Evolutionary conservation across 2,797 vertebrate species (phyloP), one percentile per base, ranked within the genome.

Genomic region (Macroramphosus scolopax): DNA sequence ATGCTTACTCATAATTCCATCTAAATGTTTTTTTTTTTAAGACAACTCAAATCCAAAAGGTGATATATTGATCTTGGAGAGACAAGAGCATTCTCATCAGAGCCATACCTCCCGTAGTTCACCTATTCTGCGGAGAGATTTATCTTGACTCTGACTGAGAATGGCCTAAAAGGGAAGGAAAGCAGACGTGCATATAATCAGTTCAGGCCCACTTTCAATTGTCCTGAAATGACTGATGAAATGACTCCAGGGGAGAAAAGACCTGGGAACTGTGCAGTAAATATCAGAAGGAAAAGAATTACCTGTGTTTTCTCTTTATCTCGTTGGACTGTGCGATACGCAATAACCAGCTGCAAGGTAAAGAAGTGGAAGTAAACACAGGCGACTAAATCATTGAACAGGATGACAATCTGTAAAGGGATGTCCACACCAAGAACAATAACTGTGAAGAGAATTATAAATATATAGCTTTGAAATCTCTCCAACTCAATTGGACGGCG

Each of bases 301-400:
- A 98, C 97, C 92, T 99, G 95, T 0, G 96, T 89, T 72, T 98
- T 98, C 49, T 96, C 95, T 84, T 97, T 98, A 64, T 99, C 96
- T 75, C 93, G 89, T 49, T 95, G 96, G 14, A 92, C 82, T 26
- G 87, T 89, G 68, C 95, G 90, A 75, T 93, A 98, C 1, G 94
- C 89, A 59, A 88, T 94, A 40, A 97, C 91, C 30, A 98, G 83
- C 97, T 99, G 74, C 11, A 86, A 70, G 13, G 55, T 22, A 50
- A 20, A 69, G 7, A 40, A 54, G 17, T 9, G 3, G 16, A 42
- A n/a, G 14, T 12, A 12, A 17, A 2, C 5, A 22, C 3, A 22
- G 20, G 6, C 20, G 20, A 22, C 20, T 3, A 6, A 3, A 22
- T 6, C 20, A n/a, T n/a, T n/a, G n/a, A n/a, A n/a, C n/a, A n/a